These are phyloP conservation scores for Australoheros facetus DNA, from an alignment of 2,797 vertebrate genomes.

Conservation along the genomic window DNA sequence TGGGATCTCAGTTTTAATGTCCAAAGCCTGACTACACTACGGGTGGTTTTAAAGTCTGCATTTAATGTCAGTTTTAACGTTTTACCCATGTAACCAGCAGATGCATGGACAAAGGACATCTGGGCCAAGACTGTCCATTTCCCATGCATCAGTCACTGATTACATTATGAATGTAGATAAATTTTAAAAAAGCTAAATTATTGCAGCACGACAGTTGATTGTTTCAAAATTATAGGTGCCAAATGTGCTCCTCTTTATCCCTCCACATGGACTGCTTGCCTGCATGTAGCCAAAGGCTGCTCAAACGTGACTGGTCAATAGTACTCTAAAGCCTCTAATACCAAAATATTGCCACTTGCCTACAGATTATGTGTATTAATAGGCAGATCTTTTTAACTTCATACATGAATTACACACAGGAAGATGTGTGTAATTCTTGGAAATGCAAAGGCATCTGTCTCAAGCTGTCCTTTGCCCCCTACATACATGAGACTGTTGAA, in stretches of 20 bases:
- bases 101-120: neutral
- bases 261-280: neutral
- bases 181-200: neutral
- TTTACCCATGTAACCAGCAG: neutral
- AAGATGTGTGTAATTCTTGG: neutral
- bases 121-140: neutral
- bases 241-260: neutral
- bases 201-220: neutral
- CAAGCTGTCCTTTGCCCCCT: too few species aligned
- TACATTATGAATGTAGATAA: neutral
- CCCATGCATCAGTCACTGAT: neutral
- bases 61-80: neutral
- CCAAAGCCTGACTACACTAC: neutral
- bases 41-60: neutral
- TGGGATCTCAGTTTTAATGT: constrained; percentile 6
- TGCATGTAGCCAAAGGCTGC: neutral
- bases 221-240: neutral
- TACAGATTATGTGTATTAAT: neutral
- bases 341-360: neutral
- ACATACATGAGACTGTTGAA: neutral
- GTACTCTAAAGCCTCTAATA: neutral
- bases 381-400: neutral
- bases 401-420: neutral
- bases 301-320: neutral
- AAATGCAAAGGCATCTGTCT: neutral